A percentile compares a stretch with the other conserved stretches of the same genome.
Evolutionary conservation across 2,113 vertebrate species (phyloP).

Genomic region (Psittacus erithacus): DNA sequence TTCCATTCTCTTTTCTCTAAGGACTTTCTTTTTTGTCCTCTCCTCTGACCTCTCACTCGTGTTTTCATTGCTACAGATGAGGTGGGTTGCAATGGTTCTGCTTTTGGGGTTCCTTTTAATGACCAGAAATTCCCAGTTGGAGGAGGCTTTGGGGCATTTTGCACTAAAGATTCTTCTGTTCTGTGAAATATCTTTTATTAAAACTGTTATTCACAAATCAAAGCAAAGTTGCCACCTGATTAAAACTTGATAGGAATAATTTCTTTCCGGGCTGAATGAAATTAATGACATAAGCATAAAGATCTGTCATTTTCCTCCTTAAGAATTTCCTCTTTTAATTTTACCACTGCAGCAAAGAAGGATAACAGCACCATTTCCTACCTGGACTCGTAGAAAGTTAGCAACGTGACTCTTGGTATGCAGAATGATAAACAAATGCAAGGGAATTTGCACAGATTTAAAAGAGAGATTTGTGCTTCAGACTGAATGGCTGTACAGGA

Average conservation of each 20-base stretch:
- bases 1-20: not conserved
- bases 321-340: not conserved
- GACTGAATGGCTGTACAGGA: not conserved
- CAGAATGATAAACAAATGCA: not conserved
- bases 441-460: not conserved
- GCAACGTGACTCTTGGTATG: not conserved
- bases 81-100: not conserved
- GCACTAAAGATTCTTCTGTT: not conserved
- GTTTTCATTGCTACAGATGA: not conserved
- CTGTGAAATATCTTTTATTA: constrained; percentile 42
- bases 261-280: constrained; percentile 2
- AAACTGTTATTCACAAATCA: constrained; percentile 39
- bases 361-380: not conserved
- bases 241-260: constrained; percentile 56
- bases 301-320: not conserved
- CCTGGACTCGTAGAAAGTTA: not conserved
- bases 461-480: not conserved
- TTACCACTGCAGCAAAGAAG: not conserved
- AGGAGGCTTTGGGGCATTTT: not conserved
- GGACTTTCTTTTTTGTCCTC: not conserved
- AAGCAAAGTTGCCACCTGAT: constrained; percentile 35
- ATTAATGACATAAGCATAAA: not conserved
- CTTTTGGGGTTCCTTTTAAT: not conserved
- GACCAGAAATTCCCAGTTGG: not conserved
- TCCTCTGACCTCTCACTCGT: not conserved